Conservation (phyloP, 1,140 invertebrate genomes). For the Augochlora pura region DNA sequence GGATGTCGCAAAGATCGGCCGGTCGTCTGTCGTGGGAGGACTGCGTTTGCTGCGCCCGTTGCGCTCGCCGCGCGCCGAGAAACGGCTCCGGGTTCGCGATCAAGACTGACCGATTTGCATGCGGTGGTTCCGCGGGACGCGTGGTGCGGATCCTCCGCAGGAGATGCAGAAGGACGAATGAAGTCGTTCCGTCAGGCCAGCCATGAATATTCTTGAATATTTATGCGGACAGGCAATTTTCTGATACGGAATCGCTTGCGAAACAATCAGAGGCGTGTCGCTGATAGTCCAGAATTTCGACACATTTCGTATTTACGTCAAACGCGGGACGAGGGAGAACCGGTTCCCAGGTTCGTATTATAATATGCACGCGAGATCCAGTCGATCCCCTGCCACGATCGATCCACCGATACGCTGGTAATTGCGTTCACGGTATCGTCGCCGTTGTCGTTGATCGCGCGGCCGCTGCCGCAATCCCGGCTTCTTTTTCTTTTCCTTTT, state of each 20-base stretch:
- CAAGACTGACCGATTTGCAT: conserved; percentile 1
- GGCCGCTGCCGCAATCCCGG: not conserved
- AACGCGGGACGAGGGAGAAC: conserved; percentile 22
- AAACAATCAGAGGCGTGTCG: conserved; percentile 49
- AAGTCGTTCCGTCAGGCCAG: not conserved
- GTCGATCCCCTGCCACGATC: conserved; percentile 31
- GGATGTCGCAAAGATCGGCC: conserved; percentile 36
- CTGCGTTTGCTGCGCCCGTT: too few relatives aligned
- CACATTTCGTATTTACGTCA: conserved; percentile 49
- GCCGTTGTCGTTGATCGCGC: not conserved
- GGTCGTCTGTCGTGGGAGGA: conserved; percentile 5
- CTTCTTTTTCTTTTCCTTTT: conserved; percentile 2
- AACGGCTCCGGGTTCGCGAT: conserved; percentile 2
- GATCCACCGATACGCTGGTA: conserved; percentile 37
- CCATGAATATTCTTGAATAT: not conserved
- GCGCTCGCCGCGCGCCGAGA: not conserved
- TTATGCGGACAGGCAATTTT: conserved; percentile 21
- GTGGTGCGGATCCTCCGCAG: not conserved
- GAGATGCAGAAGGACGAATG: not conserved
- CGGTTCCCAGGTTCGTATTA: conserved; percentile 30
- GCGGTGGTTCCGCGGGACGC: not conserved
- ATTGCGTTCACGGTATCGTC: conserved; percentile 33
- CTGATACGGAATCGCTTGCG: conserved; percentile 38
- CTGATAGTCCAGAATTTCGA: conserved; percentile 45
- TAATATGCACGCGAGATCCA: conserved; percentile 36